These are phyloP conservation scores for Oostethus manadensis DNA, from an alignment of 2,113 vertebrate genomes.

Conservation along the genomic window DNA sequence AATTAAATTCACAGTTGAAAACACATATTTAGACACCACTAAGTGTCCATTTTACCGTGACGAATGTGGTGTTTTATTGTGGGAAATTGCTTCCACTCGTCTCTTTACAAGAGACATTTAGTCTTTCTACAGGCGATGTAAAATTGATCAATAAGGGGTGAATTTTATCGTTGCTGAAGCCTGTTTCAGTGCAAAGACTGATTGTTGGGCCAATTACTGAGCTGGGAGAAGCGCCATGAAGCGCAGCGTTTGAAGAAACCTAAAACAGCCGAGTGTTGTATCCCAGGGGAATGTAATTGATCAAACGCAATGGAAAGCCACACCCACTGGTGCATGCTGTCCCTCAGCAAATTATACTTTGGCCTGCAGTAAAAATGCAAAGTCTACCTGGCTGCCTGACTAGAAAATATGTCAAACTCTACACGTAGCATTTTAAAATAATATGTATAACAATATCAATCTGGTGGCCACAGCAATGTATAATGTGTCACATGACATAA, in stretches of 20 bases:
- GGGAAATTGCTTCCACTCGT: neutral
- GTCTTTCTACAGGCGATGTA: neutral
- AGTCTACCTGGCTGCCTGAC: constrained; percentile 30
- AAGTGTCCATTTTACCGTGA: no score
- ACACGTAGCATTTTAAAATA: neutral
- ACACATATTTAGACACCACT: neutral
- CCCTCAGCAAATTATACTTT: constrained; percentile 60
- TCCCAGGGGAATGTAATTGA: constrained; percentile 67
- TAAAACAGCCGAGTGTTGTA: constrained; percentile 60
- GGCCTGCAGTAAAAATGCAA: constrained; percentile 35
- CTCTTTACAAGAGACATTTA: neutral
- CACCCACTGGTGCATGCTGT: constrained; percentile 60
- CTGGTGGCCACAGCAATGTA: neutral
- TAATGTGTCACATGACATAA: neutral
- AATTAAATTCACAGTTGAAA: neutral
- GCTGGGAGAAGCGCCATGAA: constrained; percentile 58
- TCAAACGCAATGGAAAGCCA: constrained; percentile 59
- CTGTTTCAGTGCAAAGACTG: constrained; percentile 39
- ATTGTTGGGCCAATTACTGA: constrained; percentile 58
- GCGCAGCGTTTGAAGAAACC: constrained; percentile 49
- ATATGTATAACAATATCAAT: neutral
- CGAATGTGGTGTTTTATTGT: neutral
- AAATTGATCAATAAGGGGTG: constrained; percentile 36
- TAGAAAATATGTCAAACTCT: neutral
- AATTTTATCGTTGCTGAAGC: constrained; percentile 41